Base-by-base conservation (phyloP, 2,113 vertebrate genomes). In the Choloepus hoffmanni region DNA sequence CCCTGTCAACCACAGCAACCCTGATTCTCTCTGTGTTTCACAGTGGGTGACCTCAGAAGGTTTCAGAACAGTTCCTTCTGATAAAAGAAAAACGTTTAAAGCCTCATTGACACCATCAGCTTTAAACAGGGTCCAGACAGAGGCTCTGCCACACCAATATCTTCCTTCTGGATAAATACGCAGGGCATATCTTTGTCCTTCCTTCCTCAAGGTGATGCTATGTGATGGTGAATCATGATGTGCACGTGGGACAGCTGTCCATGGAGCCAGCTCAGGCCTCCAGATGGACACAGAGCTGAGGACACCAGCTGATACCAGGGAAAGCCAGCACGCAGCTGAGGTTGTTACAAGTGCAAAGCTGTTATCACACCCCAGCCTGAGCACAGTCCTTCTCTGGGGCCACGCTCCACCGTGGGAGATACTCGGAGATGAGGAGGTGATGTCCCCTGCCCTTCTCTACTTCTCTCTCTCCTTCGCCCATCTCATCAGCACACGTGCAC, bases 271-370 rank as follows among this genome's bases (percentile, higher is more conserved):
- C 63, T 93, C 24, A 53, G 77, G 60, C 40, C 33, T 74, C 89
- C 23, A 18, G 30, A 13, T 6, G 65, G 43, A 50, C 65, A 50
- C 3, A 3, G 33, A 85, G 65, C 30, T 0, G 15, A 48, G 82
- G 85, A 26, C 24, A 11, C 26, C 15, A 40, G 3, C n/a, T 36
- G 5, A 16, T 6, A 16, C 0, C 63, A 0, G 3, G 55, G 65
- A 24, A 72, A 77, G 26, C 33, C 62, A 2, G 48, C 15, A 50
- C 2, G 4, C 0, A 15, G 70, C 18, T 0, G 0, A 16, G 36
- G 81, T 10, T 12, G 5, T 63, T 3, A 30, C 10, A 1, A 88
- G 55, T 14, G 0, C n/a, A 36, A 36, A 43, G 23, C 7, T 58
- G 30, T 26, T 43, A 7, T 14, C 28, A 55, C 48, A 2, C 26